These are phyloP conservation scores for Corapipo altera DNA, from an alignment of 2,113 vertebrate genomes.

Conservation along the genomic window DNA sequence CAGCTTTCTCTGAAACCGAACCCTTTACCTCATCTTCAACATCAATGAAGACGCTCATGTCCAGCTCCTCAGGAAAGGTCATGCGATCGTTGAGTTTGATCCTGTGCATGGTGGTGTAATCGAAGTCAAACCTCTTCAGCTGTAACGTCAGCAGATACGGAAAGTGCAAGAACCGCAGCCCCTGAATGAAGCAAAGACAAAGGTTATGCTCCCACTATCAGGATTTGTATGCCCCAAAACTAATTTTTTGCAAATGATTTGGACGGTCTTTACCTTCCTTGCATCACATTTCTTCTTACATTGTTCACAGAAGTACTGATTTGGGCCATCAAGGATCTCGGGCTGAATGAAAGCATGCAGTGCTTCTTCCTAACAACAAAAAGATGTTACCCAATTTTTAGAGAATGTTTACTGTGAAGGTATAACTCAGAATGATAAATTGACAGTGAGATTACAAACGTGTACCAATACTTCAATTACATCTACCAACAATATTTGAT, in stretches of 20 bases:
- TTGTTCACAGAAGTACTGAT: slow-evolving; percentile 98
- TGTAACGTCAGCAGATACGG: slow-evolving; percentile 95
- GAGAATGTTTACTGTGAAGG: background rate
- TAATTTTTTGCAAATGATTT: background rate
- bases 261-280: slow-evolving; percentile 83
- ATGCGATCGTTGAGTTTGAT: slow-evolving; percentile 98
- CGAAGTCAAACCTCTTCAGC: slow-evolving; percentile 98
- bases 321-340: slow-evolving; percentile 95
- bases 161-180: slow-evolving; percentile 95
- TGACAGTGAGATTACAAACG: background rate
- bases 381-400: slow-evolving; percentile 35
- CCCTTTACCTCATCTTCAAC: slow-evolving; percentile 93
- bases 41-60: slow-evolving; percentile 98
- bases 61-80: slow-evolving; percentile 96
- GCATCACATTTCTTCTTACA: slow-evolving; percentile 99
- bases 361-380: slow-evolving; percentile 89
- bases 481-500: background rate
- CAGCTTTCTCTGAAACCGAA: background rate
- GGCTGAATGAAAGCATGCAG: slow-evolving; percentile 98
- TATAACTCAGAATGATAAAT: background rate
- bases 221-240: background rate
- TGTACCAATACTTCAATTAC: background rate
- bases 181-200: slow-evolving; percentile 71
- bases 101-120: slow-evolving; percentile 99
- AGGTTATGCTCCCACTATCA: background rate